Evolutionary conservation across 2,888 invertebrate species (phyloP), one percentile per base, ranked within the genome.

Genomic region (Ochropleura plecta): DNA sequence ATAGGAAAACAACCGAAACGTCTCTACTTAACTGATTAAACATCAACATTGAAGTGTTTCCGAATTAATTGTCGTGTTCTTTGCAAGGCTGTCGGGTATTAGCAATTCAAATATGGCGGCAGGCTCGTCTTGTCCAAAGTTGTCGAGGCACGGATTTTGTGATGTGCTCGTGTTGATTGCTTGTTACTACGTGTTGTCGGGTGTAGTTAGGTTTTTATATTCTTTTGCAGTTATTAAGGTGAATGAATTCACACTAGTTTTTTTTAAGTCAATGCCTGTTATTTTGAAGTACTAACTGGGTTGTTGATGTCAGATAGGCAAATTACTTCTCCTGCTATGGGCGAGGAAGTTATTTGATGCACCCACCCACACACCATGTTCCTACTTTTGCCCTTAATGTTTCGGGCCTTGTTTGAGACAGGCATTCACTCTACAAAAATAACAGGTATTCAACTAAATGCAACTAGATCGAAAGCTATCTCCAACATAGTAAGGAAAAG

Each of bases 41-140:
- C 92, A 93, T 91, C 90, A 91, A 90, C 90, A 89, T 69, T 73
- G 73, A 73, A 84, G 86, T 90, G 91, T 91, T 91, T 87, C 91
- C 89, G 92, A 94, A 95, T 94, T 95, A 94, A 95, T 95, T 94
- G 93, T 91, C 92, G 92, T 95, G 94, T 95, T 94, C 94, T 94
- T 94, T 94, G 92, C 88, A 79, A 82, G 86, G 68, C 73, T 77
- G 80, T 75, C 78, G 62, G 42, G 86, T 90, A 95, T 95, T 95
- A 94, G 95, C 94, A 95, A 95, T 94, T 95, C 95, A 93, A 94
- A 87, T 87, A 77, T 81, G 71, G 62, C 72, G 73, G 83, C 30
- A 83, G 87, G 79, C 85, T 83, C 77, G 80, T 84, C 90, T 87
- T 87, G 90, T 89, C 86, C 86, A 78, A 88, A 89, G 84, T 88